phyloP scores from a whole-genome alignment of 2,888 invertebrate species.

The Aplocera efformata region DNA sequence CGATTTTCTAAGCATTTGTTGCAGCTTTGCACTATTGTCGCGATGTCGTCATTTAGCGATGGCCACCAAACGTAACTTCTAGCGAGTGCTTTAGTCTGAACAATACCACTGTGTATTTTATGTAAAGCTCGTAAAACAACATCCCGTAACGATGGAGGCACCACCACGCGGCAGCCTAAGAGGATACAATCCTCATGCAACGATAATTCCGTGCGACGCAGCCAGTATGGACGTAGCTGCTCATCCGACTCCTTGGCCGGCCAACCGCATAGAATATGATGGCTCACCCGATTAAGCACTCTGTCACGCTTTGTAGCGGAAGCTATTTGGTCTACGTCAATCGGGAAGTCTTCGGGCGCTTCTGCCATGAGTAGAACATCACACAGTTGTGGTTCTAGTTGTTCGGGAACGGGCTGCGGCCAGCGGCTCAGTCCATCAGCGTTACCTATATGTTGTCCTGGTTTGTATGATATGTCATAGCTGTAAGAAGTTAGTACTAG shows the following conservation, averaged over 20 bases:
- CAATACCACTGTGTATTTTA: background rate
- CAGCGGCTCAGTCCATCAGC: too few species aligned
- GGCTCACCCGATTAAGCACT: background rate
- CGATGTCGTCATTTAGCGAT: background rate
- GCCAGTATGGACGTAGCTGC: background rate
- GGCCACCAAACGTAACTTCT: too few species aligned
- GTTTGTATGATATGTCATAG: too few species aligned
- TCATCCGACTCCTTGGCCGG: too few species aligned
- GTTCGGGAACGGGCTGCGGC: too few species aligned
- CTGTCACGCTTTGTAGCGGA: too few species aligned
- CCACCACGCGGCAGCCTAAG: background rate
- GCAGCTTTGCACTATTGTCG: background rate
- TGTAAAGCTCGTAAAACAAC: too few species aligned
- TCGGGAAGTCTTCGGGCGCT: background rate
- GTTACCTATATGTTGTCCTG: too few species aligned
- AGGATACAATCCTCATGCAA: too few species aligned
- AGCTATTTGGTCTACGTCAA: constrained; percentile 3
- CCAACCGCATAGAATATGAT: background rate
- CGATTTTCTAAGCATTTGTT: background rate
- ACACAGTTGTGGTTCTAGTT: too few species aligned
- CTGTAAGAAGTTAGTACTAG: too few species aligned
- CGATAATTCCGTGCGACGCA: background rate
- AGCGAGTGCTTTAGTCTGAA: background rate
- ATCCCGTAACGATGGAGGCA: background rate
- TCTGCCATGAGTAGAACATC: constrained; percentile 1